Percentiles rank a stretch among this genome's conserved stretches.
Conservation (phyloP, 2,888 invertebrate genomes). For the Nymphalis polychloros region DNA sequence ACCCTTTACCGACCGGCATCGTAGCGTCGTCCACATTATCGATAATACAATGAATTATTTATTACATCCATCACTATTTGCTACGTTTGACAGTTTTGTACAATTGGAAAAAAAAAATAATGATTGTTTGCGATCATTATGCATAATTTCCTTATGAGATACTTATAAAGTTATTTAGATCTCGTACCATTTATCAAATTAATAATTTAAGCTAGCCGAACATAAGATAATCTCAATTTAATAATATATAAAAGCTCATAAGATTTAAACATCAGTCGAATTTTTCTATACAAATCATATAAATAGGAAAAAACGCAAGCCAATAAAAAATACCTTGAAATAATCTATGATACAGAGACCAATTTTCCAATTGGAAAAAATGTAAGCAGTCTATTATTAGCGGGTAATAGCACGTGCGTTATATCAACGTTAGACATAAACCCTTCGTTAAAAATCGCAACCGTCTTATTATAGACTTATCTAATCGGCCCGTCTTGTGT, state of each 20-base stretch:
- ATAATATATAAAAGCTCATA: no score
- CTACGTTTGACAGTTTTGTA: constrained; percentile 34
- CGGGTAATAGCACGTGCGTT: constrained; percentile 36
- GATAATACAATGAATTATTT: constrained; percentile 45
- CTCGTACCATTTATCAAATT: no score
- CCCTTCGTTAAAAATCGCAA: constrained; percentile 37
- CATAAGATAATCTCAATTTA: no score
- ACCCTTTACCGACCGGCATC: constrained; percentile 63
- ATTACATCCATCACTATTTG: constrained; percentile 41
- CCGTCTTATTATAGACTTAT: constrained; percentile 34
- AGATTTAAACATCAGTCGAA: not conserved
- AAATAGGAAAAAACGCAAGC: not conserved
- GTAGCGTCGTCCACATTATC: constrained; percentile 43
- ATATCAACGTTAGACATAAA: constrained; percentile 36
- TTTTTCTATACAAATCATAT: not conserved
- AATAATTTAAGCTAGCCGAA: no score
- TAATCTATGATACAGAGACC: constrained; percentile 15
- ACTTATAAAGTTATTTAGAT: no score
- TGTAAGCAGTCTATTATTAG: constrained; percentile 31
- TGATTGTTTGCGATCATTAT: constrained; percentile 1
- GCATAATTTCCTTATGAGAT: not conserved
- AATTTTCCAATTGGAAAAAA: constrained; percentile 34
- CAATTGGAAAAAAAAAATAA: constrained; percentile 20
- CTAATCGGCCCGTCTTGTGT: constrained; percentile 41
- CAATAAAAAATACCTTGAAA: not conserved